Conservation (phyloP, 2,797 vertebrate genomes). For the Moxostoma hubbsi region DNA sequence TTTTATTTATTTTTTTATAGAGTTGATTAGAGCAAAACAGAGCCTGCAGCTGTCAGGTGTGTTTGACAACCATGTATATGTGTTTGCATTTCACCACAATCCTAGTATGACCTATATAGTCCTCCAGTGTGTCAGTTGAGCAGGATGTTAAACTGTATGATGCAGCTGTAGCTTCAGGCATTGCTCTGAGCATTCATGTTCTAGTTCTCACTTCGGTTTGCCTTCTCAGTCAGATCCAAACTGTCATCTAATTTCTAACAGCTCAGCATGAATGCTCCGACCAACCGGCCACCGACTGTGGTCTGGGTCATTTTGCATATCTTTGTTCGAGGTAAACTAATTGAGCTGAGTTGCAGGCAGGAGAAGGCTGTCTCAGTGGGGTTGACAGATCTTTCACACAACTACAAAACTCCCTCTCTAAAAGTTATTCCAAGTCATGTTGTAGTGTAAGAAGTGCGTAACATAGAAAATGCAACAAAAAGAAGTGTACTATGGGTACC, state of each 20-base stretch:
- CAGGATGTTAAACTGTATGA: conserved; percentile 38
- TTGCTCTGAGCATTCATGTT: conserved; percentile 43
- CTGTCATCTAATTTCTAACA: conserved; percentile 37
- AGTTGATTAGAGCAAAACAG: conserved; percentile 7
- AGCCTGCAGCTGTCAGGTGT: conserved; percentile 26
- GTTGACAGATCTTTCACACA: neutral
- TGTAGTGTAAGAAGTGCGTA: too few relatives aligned
- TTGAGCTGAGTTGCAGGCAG: conserved; percentile 11
- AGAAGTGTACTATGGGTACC: too few relatives aligned
- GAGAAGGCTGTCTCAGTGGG: neutral
- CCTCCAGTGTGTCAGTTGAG: conserved; percentile 28
- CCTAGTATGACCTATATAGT: conserved; percentile 26
- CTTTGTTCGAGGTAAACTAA: conserved; percentile 31
- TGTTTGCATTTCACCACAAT: neutral
- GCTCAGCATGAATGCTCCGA: neutral
- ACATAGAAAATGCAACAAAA: too few relatives aligned
- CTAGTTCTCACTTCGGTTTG: conserved; percentile 4
- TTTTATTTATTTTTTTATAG: neutral
- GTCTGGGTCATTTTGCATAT: neutral
- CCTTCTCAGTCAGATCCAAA: conserved; percentile 23
- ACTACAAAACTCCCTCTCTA: neutral
- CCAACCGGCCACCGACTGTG: neutral
- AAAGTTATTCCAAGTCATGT: neutral
- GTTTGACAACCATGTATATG: conserved; percentile 5
- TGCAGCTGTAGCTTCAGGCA: conserved; percentile 26